Evolutionary conservation across 2,888 invertebrate genomes (phyloP).

Genomic region (Polydrusus pterygomalis): DNA sequence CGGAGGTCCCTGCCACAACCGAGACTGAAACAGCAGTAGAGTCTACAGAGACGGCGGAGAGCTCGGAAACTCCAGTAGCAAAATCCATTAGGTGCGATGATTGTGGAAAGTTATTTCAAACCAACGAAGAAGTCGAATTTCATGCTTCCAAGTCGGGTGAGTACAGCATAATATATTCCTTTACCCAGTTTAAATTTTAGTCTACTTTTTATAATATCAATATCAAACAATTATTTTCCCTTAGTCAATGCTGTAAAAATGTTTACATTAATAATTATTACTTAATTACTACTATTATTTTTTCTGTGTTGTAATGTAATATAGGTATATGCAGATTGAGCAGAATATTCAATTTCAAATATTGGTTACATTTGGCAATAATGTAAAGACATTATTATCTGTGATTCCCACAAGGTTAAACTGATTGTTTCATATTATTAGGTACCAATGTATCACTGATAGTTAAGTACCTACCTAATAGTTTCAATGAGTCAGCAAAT

Average conservation of each 20-base stretch:
- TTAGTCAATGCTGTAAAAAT: too few species aligned
- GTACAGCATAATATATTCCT: background rate
- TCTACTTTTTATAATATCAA: too few species aligned
- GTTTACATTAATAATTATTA: too few species aligned
- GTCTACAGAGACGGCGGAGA: slow-evolving; percentile 58
- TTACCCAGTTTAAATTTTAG: too few species aligned
- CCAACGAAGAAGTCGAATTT: slow-evolving; percentile 88
- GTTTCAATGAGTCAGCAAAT: slow-evolving; percentile 6
- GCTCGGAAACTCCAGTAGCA: slow-evolving; percentile 68
- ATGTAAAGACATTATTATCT: slow-evolving; percentile 1
- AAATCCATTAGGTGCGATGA: slow-evolving; percentile 94
- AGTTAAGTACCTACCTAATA: too few species aligned
- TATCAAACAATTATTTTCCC: too few species aligned
- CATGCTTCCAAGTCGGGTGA: slow-evolving; percentile 93
- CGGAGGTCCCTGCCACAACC: background rate
- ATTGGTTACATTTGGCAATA: slow-evolving; percentile 2
- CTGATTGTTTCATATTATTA: too few species aligned
- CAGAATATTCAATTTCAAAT: too few species aligned
- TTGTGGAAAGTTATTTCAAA: slow-evolving; percentile 90
- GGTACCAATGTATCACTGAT: too few species aligned
- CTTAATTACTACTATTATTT: too few species aligned
- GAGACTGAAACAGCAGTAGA: background rate
- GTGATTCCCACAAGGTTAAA: slow-evolving; percentile 10
- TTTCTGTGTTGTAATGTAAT: too few species aligned
- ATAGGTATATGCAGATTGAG: too few species aligned